Base-by-base conservation (phyloP, 2,797 vertebrate genomes). In the Yasuhikotakia modesta region DNA sequence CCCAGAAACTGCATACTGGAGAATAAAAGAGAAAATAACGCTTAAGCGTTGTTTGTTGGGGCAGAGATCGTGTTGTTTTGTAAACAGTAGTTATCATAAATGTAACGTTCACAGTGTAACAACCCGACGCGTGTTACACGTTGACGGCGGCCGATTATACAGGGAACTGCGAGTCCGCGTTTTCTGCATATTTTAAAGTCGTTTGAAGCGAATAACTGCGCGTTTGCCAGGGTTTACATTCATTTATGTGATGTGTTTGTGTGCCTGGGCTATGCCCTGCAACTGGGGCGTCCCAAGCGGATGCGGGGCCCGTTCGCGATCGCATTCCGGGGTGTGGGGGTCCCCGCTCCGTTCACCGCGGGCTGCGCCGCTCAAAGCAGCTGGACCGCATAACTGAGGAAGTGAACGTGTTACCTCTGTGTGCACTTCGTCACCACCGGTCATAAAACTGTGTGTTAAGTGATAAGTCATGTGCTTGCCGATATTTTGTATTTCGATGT, bases 361-460 rank as follows among this genome's bases (percentile, higher is more conserved):
- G 7, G 10, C 11, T 43, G 39, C 39, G 11, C 39, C 39, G 8
- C 39, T 10, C 39, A 43, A 43, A 43, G 39, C 0, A 43, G 8
- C 39, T 2, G 2, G 8, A 43, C 39, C 39, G 8, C 8, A 43
- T 2, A 43, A 73, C 57, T 52, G 52, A 80, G 75, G 64, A 79
- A 81, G 74, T 12, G 82, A 84, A 85, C 77, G 76, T 90, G 88
- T 90, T 81, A 88, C 89, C 85, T 88, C 83, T 80, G 87, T 87
- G 79, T 79, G 63, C 73, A 88, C 89, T 91, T 89, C 91, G 91
- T 92, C 91, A 91, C 85, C n/a, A n/a, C n/a, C n/a, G n/a, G n/a
- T n/a, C n/a, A n/a, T n/a, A n/a, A n/a, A n/a, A n/a, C n/a, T n/a
- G n/a, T n/a, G n/a, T n/a, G n/a, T n/a, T n/a, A n/a, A n/a, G n/a